Conservation (phyloP, 2,797 vertebrate species). For the Momotus momota region DNA sequence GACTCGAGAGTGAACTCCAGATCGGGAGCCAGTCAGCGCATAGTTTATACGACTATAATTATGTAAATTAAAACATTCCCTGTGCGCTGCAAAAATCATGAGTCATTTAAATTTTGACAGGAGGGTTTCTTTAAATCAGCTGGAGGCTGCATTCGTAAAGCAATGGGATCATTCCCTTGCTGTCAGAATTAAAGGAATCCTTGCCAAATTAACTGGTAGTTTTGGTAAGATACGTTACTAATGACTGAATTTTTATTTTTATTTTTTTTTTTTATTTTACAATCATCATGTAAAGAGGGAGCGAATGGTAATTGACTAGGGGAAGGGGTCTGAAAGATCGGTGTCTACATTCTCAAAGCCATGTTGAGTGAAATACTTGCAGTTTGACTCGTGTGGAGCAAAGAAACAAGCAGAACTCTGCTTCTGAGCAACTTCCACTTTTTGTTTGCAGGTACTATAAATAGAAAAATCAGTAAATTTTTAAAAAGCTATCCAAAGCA, state of each 20-base stretch:
- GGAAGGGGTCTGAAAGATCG: not conserved
- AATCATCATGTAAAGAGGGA: not conserved
- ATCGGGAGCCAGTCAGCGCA: conserved; percentile 45
- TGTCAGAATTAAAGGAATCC: not conserved
- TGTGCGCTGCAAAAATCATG: conserved; percentile 43
- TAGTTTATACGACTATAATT: conserved; percentile 63
- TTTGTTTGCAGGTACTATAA: not conserved
- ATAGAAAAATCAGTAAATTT: not conserved
- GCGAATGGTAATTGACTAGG: not conserved
- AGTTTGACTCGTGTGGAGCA: not conserved
- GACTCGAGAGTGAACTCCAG: conserved; percentile 53
- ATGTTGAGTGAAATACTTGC: not conserved
- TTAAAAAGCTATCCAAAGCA: accelerated
- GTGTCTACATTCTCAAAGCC: not conserved
- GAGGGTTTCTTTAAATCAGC: conserved; percentile 49
- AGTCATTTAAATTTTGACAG: conserved; percentile 52
- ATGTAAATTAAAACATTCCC: conserved; percentile 55
- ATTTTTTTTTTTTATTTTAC: not conserved
- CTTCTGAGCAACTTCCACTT: not conserved
- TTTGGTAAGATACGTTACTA: not conserved
- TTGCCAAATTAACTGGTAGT: not conserved
- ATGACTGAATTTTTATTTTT: not conserved
- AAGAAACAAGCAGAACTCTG: not conserved
- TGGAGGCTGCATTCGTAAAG: conserved; percentile 33
- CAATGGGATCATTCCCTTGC: not conserved